These are phyloP conservation scores for Heliconius charithonia DNA, from an alignment of 2,888 invertebrate species.

Conservation along the genomic window DNA sequence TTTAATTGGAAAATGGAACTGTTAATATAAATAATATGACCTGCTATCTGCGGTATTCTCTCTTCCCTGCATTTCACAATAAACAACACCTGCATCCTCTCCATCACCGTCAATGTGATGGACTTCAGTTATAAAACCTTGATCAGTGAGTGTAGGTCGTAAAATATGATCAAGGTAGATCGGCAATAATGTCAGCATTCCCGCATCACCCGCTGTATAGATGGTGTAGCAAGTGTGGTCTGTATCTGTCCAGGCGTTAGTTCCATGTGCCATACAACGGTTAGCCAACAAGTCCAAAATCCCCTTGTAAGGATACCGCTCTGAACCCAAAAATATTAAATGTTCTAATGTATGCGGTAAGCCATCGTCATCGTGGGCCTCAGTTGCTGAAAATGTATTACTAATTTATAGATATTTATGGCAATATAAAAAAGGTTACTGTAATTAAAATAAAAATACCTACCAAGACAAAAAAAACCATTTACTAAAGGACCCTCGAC, in stretches of 20 bases:
- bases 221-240: slow-evolving; percentile 96
- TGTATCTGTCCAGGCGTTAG: slow-evolving; percentile 94
- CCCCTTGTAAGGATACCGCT: slow-evolving; percentile 95
- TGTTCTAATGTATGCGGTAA: slow-evolving; percentile 96
- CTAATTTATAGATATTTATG: background rate
- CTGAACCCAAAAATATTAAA: slow-evolving; percentile 94
- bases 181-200: slow-evolving; percentile 94
- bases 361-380: slow-evolving; percentile 96
- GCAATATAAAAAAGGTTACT: background rate
- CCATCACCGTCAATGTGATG: slow-evolving; percentile 95
- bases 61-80: slow-evolving; percentile 96
- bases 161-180: slow-evolving; percentile 96
- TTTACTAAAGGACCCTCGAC: slow-evolving; percentile 96
- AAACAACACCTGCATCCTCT: slow-evolving; percentile 96
- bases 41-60: slow-evolving; percentile 91
- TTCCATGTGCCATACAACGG: slow-evolving; percentile 94
- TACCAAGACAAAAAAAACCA: slow-evolving; percentile 94
- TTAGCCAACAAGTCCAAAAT: slow-evolving; percentile 94
- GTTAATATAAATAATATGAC: slow-evolving; percentile 51
- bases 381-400: slow-evolving; percentile 86
- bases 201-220: slow-evolving; percentile 91
- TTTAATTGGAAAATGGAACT: background rate
- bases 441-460: slow-evolving; percentile 50
- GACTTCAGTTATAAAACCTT: slow-evolving; percentile 94
- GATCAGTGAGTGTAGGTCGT: slow-evolving; percentile 91